Evolutionary conservation across 2,113 vertebrate species (phyloP).

Genomic region (Thalassarche chlororhynchos): DNA sequence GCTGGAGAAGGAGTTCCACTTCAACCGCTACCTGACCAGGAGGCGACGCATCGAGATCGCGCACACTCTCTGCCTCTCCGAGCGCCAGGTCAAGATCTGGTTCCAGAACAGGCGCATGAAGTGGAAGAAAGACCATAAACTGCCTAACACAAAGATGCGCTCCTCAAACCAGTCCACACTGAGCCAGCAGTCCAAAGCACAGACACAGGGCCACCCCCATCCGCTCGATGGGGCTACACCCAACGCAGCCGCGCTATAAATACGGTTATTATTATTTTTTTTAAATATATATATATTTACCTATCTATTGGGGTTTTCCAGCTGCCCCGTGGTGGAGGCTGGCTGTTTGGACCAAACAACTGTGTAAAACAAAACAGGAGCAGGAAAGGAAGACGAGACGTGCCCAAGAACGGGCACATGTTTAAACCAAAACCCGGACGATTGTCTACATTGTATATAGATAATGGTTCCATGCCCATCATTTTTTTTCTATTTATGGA

Average conservation of each 20-base stretch:
- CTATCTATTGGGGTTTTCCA: constrained; percentile 39
- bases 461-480: constrained; percentile 57
- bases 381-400: constrained; percentile 47
- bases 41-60: constrained; percentile 97
- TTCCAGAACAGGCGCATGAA: constrained; percentile 99
- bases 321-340: constrained; percentile 10
- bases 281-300: background rate
- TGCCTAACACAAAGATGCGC: constrained; percentile 98
- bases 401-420: constrained; percentile 42
- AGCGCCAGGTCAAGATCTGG: constrained; percentile 99
- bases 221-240: constrained; percentile 85
- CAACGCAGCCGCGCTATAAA: constrained; percentile 86
- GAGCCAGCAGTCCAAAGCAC: constrained; percentile 82
- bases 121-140: constrained; percentile 99
- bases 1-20: constrained; percentile 99
- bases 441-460: constrained; percentile 64
- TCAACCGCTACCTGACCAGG: constrained; percentile 98
- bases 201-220: constrained; percentile 81
- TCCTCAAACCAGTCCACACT: constrained; percentile 86
- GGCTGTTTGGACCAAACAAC: constrained; percentile 65
- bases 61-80: constrained; percentile 95
- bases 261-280: background rate
- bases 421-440: constrained; percentile 64
- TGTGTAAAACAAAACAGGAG: constrained; percentile 53
- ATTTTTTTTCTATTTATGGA: constrained; percentile 73